phyloP scores from a whole-genome alignment of 1,140 invertebrate genomes.

The Formica exsecta region DNA sequence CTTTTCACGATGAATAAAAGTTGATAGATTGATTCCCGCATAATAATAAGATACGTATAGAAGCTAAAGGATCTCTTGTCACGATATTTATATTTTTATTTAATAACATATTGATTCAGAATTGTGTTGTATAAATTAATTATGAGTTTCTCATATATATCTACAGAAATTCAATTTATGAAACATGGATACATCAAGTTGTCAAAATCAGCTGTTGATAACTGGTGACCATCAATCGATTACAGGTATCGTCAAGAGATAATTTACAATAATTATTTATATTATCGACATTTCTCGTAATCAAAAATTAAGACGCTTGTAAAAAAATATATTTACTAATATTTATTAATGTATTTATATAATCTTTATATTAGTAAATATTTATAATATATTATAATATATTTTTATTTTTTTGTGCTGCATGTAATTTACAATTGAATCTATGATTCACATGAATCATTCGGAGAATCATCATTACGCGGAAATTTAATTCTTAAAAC shows the following conservation, averaged over 20 bases:
- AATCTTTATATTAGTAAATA: no score
- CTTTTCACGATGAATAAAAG: not conserved
- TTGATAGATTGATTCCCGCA: not conserved
- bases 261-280: not conserved
- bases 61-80: not conserved
- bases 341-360: no score
- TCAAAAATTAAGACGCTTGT: no score
- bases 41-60: no score
- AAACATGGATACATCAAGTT: not conserved
- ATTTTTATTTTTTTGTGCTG: no score
- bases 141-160: not conserved
- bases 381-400: no score
- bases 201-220: conserved; percentile 16
- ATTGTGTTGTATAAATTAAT: not conserved
- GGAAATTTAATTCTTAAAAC: conserved; percentile 18
- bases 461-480: not conserved
- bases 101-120: no score
- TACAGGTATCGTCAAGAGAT: not conserved
- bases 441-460: conserved; percentile 18
- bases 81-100: not conserved
- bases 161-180: not conserved
- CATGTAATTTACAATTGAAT: not conserved
- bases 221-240: not conserved
- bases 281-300: not conserved
- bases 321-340: no score